Evolutionary conservation across 2,113 vertebrate genomes (phyloP), one percentile per base, ranked within the genome.

Genomic region (Mohoua ochrocephala): DNA sequence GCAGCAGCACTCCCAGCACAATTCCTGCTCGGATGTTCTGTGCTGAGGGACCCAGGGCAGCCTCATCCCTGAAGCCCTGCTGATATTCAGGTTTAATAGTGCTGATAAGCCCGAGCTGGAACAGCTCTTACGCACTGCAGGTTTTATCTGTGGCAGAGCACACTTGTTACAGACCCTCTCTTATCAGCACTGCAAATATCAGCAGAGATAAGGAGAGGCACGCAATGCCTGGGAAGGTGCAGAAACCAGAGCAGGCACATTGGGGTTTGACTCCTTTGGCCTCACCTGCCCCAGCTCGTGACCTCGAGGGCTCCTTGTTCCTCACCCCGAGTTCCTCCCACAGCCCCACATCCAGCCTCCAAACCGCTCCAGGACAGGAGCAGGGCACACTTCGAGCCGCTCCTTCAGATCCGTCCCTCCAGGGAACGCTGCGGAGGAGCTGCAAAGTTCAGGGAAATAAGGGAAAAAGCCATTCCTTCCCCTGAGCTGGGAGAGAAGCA

Each of bases 111-210:
- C 84, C 8, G 21, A 8, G 89, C 87, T 75, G 78, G 91, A 73
- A 69, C 61, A 83, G 89, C 78, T 90, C 82, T 85, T 35, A 53
- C 7, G 5, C 65, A 75, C 61, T 30, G 56, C 6, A 12, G 22
- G 31, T 27, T 87, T 85, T 92, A 85, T 93, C 94, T 54, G 52
- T 47, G 7, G 2, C 84, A 52, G 10, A 69, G 65, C 90, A 75
- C 56, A 0, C 64, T 75, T 26, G 49, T 71, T 15, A 52, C 84
- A 60, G 56, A 84, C 63, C 82, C 37, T 30, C 19, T 26, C 73
- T 95, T 96, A 97, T 94, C 93, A 11, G 53, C 20, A 19, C 6
- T 28, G 79, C 91, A 90, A 91, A 74, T 28, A 96, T 50, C 91
- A 79, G 77, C 44, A 5, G 13, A 85, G 81, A 92, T 56, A 95